Conservation (phyloP, 2,113 vertebrate species). For the Hyla sarda region DNA sequence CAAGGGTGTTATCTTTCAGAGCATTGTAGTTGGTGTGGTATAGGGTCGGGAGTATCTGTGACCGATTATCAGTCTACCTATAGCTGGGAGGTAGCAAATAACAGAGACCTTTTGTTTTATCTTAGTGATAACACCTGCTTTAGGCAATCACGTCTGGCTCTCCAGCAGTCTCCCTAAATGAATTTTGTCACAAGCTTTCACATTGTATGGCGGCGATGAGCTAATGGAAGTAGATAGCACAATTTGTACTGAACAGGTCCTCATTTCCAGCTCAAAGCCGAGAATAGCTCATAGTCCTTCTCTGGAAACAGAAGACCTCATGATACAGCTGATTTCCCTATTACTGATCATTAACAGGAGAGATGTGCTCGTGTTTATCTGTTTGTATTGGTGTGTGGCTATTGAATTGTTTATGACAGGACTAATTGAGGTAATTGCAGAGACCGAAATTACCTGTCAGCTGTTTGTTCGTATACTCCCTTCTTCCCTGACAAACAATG, state of each 20-base stretch:
- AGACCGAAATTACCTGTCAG: slow-evolving; percentile 99
- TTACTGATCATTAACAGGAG: slow-evolving; percentile 94
- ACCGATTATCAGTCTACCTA: background rate
- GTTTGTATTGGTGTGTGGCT: slow-evolving; percentile 97
- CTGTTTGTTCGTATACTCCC: slow-evolving; percentile 94
- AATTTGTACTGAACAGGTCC: slow-evolving; percentile 98
- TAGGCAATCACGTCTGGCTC: slow-evolving; percentile 87
- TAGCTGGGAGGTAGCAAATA: slow-evolving; percentile 25
- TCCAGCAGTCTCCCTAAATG: slow-evolving; percentile 86
- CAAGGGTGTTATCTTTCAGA: background rate
- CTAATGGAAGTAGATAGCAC: slow-evolving; percentile 99
- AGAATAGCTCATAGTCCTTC: slow-evolving; percentile 74
- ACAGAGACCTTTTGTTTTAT: slow-evolving; percentile 81
- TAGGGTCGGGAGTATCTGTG: background rate
- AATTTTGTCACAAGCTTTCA: slow-evolving; percentile 98
- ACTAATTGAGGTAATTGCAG: slow-evolving; percentile 99
- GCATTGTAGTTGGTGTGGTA: background rate
- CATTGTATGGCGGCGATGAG: slow-evolving; percentile 85
- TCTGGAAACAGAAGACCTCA: slow-evolving; percentile 66
- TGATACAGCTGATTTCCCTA: slow-evolving; percentile 92
- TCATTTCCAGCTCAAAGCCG: slow-evolving; percentile 89
- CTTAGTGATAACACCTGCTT: slow-evolving; percentile 93
- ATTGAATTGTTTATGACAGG: slow-evolving; percentile 99
- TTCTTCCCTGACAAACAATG: slow-evolving; percentile 97
- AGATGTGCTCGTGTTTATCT: slow-evolving; percentile 91